Evolutionary conservation across 92 coral and sea anemone species (phyloP).

Genomic region (Palythoa grandis): DNA sequence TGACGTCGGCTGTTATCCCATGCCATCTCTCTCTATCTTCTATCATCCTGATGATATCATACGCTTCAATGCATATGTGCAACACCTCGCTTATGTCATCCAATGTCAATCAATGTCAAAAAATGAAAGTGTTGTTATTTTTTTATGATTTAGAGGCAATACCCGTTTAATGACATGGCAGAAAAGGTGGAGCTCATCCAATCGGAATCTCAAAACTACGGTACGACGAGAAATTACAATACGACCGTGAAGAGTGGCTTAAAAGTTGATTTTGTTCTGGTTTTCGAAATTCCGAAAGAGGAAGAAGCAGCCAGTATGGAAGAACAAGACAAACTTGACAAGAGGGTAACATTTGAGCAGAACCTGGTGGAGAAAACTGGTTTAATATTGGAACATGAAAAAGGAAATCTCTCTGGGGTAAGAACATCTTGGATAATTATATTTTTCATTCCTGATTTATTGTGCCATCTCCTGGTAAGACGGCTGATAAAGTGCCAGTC

Average conservation of each 20-base stretch:
- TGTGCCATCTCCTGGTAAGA: background rate
- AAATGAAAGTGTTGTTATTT: too few relatives aligned
- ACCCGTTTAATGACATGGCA: background rate
- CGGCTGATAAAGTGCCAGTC: too few relatives aligned
- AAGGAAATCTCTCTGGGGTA: conserved; percentile 11
- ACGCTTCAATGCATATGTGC: too few relatives aligned
- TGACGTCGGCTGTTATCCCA: too few relatives aligned
- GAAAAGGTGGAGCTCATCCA: conserved; percentile 11
- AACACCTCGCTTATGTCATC: too few relatives aligned
- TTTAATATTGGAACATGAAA: conserved; percentile 1
- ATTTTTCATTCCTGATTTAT: background rate
- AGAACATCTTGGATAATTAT: background rate
- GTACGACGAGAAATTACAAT: background rate
- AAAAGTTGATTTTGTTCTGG: conserved; percentile 32
- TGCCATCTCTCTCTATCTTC: too few relatives aligned
- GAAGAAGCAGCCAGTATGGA: background rate
- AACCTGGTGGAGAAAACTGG: conserved; percentile 9
- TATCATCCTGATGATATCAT: too few relatives aligned
- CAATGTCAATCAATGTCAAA: too few relatives aligned
- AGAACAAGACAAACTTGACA: background rate
- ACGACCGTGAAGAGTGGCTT: conserved; percentile 9
- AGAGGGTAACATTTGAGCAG: background rate
- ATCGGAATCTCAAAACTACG: background rate
- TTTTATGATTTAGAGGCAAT: too few relatives aligned
- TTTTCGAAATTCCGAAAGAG: background rate